phyloP scores from a whole-genome alignment of 1,140 invertebrate genomes.

The Drosophila orosa region DNA sequence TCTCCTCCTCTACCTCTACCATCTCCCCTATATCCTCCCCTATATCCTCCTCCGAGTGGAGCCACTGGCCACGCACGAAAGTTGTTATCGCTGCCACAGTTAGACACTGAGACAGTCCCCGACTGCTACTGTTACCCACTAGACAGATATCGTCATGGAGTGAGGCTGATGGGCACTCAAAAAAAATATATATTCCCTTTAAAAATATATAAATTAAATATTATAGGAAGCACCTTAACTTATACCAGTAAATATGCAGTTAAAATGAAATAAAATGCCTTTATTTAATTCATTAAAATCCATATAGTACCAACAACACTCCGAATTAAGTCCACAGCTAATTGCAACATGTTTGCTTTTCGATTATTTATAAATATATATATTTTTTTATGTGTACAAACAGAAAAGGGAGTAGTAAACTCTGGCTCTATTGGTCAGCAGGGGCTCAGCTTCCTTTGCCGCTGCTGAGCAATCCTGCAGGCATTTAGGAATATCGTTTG shows the following conservation, averaged over 20 bases:
- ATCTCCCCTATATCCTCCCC: not conserved
- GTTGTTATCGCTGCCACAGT: conserved; percentile 72
- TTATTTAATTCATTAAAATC: not conserved
- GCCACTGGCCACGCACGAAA: conserved; percentile 55
- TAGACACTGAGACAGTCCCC: conserved; percentile 53
- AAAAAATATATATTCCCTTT: no score
- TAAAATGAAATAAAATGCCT: no score
- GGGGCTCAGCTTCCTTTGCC: conserved; percentile 19
- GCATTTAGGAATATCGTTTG: conserved; percentile 34
- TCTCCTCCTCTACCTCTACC: not conserved
- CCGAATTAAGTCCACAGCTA: no score
- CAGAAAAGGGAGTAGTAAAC: conserved; percentile 14
- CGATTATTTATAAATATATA: no score
- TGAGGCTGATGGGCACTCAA: conserved; percentile 7
- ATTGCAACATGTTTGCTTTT: not conserved
- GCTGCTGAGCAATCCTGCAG: conserved; percentile 3
- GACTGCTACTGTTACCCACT: conserved; percentile 56
- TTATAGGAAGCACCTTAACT: not conserved
- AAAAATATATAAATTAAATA: not conserved
- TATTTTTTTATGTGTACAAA: conserved; percentile 9
- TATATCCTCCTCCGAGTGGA: not conserved
- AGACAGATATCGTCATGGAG: conserved; percentile 16
- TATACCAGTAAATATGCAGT: not conserved
- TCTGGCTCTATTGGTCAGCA: conserved; percentile 65
- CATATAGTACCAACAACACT: not conserved